Conservation (phyloP, 2,113 vertebrate species). For the Datnioides undecimradiatus region DNA sequence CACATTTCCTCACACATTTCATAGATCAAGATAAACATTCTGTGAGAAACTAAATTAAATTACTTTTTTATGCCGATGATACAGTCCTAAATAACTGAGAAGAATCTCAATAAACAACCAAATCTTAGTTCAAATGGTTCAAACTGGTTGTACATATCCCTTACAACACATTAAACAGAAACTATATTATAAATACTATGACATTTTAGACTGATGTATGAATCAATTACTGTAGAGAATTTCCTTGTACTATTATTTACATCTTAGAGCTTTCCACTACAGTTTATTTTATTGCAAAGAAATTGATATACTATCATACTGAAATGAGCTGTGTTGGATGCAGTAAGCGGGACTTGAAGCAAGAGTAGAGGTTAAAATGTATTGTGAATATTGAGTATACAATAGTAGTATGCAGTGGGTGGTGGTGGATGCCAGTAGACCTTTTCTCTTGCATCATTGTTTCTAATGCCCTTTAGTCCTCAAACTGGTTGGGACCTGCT, state of each 20-base stretch:
- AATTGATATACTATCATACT: slow-evolving; percentile 1
- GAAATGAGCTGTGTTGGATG: slow-evolving; percentile 13
- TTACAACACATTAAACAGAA: not conserved
- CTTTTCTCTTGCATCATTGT: slow-evolving; percentile 82
- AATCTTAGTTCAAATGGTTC: not conserved
- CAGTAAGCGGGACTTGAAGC: not conserved
- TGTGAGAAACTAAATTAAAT: not conserved
- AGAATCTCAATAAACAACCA: not conserved
- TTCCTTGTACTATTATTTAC: not conserved
- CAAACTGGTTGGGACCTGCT: slow-evolving; percentile 85
- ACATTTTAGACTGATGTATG: not conserved
- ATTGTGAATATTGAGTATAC: slow-evolving; percentile 37
- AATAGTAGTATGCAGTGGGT: slow-evolving; percentile 48
- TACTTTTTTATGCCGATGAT: not conserved
- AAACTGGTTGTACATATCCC: not conserved
- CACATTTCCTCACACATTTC: slow-evolving; percentile 5
- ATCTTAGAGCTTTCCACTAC: not conserved
- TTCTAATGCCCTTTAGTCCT: slow-evolving; percentile 82
- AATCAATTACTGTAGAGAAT: not conserved
- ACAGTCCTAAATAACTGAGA: not conserved
- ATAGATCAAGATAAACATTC: not conserved
- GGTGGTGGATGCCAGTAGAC: slow-evolving; percentile 72
- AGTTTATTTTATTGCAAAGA: not conserved
- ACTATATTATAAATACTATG: not conserved
- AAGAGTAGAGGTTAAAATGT: slow-evolving; percentile 19